Evolutionary conservation across 2,797 vertebrate species (phyloP).

Genomic region (Sternarchorhynchus goeldii): DNA sequence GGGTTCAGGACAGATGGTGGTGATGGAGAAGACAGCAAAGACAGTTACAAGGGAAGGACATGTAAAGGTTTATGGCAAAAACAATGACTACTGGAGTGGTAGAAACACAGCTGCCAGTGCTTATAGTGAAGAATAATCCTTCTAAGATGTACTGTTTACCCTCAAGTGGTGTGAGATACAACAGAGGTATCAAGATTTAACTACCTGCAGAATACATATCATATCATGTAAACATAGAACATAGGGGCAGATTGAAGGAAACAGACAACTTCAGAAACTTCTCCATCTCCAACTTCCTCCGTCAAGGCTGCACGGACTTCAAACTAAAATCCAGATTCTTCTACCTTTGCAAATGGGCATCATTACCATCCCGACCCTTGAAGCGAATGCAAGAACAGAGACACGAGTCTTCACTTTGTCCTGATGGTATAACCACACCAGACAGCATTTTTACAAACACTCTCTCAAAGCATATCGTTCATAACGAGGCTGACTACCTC

Average conservation of each 20-base stretch:
- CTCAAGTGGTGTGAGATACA: no score
- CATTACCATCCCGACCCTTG: neutral
- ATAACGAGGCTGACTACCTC: neutral
- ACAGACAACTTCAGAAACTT: neutral
- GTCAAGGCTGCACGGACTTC: no score
- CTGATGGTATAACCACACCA: neutral
- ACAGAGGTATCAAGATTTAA: no score
- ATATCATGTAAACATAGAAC: no score
- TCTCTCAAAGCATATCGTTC: neutral
- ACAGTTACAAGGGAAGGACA: no score
- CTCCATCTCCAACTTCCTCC: neutral
- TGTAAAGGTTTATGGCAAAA: no score
- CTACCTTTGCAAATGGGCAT: neutral
- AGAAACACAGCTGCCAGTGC: no score
- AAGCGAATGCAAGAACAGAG: neutral
- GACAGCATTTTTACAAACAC: neutral
- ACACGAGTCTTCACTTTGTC: neutral
- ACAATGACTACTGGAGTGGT: no score
- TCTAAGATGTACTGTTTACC: no score
- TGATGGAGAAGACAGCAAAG: neutral
- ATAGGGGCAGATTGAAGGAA: no score
- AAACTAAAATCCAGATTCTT: neutral
- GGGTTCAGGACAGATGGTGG: neutral
- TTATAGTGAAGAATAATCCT: no score
- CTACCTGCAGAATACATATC: no score